Conservation (phyloP, 2,113 vertebrate genomes). For the Cyprinodon variegatus region DNA sequence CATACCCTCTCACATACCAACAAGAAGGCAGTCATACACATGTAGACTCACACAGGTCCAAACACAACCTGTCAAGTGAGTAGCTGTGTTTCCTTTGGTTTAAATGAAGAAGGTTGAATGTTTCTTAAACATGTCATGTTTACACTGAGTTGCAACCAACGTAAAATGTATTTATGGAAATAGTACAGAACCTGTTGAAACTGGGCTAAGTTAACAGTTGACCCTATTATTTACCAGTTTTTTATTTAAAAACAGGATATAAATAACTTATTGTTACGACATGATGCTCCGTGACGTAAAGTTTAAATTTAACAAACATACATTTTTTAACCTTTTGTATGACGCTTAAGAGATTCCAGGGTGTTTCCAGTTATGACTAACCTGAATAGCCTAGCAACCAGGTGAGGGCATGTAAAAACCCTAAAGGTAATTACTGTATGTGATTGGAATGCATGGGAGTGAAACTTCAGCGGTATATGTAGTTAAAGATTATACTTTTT, state of each 20-base stretch:
- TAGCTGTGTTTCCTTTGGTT: conserved; percentile 8
- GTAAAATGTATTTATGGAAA: neutral
- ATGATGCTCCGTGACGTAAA: neutral
- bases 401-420: conserved; percentile 19
- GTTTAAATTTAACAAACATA: neutral
- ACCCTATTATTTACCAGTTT: neutral
- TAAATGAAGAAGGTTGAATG: conserved; percentile 11
- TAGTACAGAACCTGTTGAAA: neutral
- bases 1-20: conserved; percentile 11
- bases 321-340: conserved; percentile 9
- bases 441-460: conserved; percentile 47
- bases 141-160: neutral
- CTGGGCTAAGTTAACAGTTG: neutral
- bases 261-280: neutral
- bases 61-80: conserved; percentile 7
- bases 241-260: neutral
- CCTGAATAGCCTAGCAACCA: conserved; percentile 2
- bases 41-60: neutral
- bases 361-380: conserved; percentile 54
- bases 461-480: conserved; percentile 26
- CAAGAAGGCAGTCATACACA: conserved; percentile 2
- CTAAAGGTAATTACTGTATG: conserved; percentile 28
- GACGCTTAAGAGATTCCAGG: conserved; percentile 29
- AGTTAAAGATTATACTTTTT: conserved; percentile 23
- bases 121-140: conserved; percentile 3